These are phyloP conservation scores for Scomber colias DNA, from an alignment of 2,113 vertebrate genomes.

Conservation along the genomic window DNA sequence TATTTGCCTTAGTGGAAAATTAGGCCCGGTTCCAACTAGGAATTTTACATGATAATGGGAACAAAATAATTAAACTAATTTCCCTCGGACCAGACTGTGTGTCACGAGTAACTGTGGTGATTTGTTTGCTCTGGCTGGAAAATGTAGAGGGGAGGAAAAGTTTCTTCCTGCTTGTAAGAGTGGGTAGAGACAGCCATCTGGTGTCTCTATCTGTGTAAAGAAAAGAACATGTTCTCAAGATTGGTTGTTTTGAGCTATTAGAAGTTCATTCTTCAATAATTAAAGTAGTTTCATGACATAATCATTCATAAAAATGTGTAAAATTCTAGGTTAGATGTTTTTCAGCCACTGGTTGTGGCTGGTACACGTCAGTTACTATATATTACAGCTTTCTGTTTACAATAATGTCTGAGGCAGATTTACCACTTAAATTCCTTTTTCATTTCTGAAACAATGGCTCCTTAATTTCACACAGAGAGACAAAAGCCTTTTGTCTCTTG, in stretches of 20 bases:
- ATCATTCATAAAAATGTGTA: background rate
- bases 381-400: too few species aligned
- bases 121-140: conserved; percentile 21
- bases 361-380: too few species aligned
- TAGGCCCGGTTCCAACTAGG: conserved; percentile 24
- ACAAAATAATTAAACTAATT: conserved; percentile 60
- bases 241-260: background rate
- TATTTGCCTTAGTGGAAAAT: conserved; percentile 52
- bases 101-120: conserved; percentile 28
- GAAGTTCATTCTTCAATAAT: background rate
- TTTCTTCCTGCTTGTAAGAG: background rate
- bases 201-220: background rate
- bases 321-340: too few species aligned
- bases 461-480: too few species aligned
- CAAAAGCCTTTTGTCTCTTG: too few species aligned
- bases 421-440: too few species aligned
- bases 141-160: background rate
- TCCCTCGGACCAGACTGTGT: conserved; percentile 43
- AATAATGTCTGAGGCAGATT: too few species aligned
- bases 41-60: conserved; percentile 49
- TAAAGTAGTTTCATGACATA: background rate
- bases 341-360: too few species aligned
- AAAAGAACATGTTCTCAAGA: background rate
- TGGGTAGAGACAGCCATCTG: conserved; percentile 20
- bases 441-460: background rate